phyloP scores from a whole-genome alignment of 1,140 invertebrate genomes.

The Drosophila quadrilineata region DNA sequence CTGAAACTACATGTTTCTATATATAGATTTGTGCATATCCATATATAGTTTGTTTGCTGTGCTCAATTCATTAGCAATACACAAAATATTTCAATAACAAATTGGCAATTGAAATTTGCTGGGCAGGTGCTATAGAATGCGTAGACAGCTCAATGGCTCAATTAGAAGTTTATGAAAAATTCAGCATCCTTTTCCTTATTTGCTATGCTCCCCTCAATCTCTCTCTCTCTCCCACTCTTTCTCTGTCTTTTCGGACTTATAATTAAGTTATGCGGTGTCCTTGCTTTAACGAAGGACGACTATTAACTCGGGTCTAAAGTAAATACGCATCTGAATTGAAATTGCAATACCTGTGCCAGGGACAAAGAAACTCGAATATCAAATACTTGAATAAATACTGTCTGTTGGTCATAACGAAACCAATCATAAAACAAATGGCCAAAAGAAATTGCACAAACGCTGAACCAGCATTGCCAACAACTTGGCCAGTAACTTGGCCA shows the following conservation, averaged over 20 bases:
- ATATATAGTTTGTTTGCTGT: slow-evolving; percentile 36
- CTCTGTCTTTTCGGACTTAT: too few species aligned
- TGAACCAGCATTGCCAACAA: slow-evolving; percentile 36
- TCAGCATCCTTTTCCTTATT: slow-evolving; percentile 1
- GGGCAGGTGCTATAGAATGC: slow-evolving; percentile 16
- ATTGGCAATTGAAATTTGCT: slow-evolving; percentile 60
- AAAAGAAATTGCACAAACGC: slow-evolving; percentile 33
- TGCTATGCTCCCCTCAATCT: too few species aligned
- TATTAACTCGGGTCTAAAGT: not conserved
- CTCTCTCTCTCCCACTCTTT: too few species aligned
- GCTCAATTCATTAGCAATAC: slow-evolving; percentile 59
- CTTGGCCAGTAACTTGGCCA: slow-evolving; percentile 10
- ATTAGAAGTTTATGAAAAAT: slow-evolving; percentile 53
- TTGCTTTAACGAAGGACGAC: not conserved
- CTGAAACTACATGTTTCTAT: too few species aligned
- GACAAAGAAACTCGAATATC: not conserved
- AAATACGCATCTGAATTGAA: slow-evolving; percentile 1
- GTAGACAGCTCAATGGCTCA: slow-evolving; percentile 20
- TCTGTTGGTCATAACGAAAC: slow-evolving; percentile 33
- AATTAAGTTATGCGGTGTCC: slow-evolving; percentile 32
- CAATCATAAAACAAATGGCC: slow-evolving; percentile 49
- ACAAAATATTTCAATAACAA: slow-evolving; percentile 68
- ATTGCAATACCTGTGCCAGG: slow-evolving; percentile 1
- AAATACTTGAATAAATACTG: slow-evolving; percentile 3
- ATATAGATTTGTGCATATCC: not conserved